A percentile compares a stretch with the other conserved stretches of the same genome.
Conservation (phyloP, 2,797 vertebrate species). For the Huso huso region DNA sequence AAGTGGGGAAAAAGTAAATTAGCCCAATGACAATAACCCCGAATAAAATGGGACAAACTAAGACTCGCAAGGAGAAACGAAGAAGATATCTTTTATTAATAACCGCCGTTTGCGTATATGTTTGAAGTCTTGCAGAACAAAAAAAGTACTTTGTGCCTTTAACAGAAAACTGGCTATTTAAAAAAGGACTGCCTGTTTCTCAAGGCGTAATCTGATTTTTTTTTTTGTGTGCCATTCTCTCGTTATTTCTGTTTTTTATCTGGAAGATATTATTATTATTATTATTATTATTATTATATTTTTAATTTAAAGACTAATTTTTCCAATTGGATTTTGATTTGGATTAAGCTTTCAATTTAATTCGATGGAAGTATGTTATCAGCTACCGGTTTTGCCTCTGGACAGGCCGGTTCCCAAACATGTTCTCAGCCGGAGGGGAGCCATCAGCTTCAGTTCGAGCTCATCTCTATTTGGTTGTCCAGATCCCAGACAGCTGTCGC, state of each 20-base stretch:
- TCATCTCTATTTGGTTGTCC: conserved; percentile 95
- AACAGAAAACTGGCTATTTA: conserved; percentile 23
- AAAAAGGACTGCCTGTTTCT: conserved; percentile 28
- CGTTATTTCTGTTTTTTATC: conserved; percentile 4
- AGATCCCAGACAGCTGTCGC: conserved; percentile 93
- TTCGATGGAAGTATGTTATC: conserved; percentile 99
- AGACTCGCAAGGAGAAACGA: conserved; percentile 42
- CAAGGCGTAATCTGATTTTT: conserved; percentile 29
- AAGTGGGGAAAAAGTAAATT: conserved; percentile 35
- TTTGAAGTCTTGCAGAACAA: conserved; percentile 54
- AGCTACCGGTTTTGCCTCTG: conserved; percentile 98
- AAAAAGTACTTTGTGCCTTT: conserved; percentile 48
- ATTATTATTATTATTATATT: background rate
- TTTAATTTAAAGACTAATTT: too few species aligned
- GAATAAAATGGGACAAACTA: conserved; percentile 50
- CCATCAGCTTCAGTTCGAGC: conserved; percentile 99
- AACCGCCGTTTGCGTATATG: conserved; percentile 54
- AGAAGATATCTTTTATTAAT: conserved; percentile 52
- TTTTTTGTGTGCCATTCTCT: conserved; percentile 1
- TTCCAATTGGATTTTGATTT: conserved; percentile 43
- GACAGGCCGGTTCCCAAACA: conserved; percentile 98
- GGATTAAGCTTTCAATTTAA: conserved; percentile 51
- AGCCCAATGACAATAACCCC: conserved; percentile 43
- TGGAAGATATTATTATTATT: background rate
- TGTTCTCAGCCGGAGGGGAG: conserved; percentile 96